These are phyloP conservation scores for Acrossocheilus fasciatus DNA, from an alignment of 2,797 vertebrate species.

Conservation along the genomic window DNA sequence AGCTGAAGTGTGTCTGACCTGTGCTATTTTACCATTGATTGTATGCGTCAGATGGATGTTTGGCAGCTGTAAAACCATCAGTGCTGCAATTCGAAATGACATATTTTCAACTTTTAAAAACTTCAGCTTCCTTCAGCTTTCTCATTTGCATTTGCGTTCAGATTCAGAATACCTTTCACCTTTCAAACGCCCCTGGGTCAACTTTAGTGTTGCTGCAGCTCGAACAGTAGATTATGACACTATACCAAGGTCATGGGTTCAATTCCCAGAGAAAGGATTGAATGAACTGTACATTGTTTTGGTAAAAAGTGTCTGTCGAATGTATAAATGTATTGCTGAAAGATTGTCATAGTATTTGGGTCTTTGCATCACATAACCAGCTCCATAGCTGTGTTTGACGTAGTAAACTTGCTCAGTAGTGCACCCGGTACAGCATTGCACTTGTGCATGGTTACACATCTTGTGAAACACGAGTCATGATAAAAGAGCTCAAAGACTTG, in stretches of 20 bases:
- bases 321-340: neutral
- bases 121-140: neutral
- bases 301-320: neutral
- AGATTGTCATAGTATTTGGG: neutral
- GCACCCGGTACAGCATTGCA: neutral
- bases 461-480: neutral
- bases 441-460: neutral
- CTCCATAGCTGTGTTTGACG: neutral
- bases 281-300: neutral
- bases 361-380: neutral
- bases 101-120: neutral
- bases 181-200: neutral
- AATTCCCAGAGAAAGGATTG: neutral
- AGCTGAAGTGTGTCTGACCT: conserved; percentile 2
- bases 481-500: neutral
- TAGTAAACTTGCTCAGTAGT: neutral
- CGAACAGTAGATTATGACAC: neutral
- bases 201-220: neutral
- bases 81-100: neutral
- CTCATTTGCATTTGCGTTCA: neutral
- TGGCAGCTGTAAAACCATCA: neutral
- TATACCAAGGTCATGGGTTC: neutral
- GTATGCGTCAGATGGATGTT: neutral
- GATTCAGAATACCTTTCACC: neutral
- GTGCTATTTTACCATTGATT: neutral